Evolutionary conservation across 2,797 vertebrate genomes (phyloP).

Genomic region (Pitangus sulphuratus): DNA sequence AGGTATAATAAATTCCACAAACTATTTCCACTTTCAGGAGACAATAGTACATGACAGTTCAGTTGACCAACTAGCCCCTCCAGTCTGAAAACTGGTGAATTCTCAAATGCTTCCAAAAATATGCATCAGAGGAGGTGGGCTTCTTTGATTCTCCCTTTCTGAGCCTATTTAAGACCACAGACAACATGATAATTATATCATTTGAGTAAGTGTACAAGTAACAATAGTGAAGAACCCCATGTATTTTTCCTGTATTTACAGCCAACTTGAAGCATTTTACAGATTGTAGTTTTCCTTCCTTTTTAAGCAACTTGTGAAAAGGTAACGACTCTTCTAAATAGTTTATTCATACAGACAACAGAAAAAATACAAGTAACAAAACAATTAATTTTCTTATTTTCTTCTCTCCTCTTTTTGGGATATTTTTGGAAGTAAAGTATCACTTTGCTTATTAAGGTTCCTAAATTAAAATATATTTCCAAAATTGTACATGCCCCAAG

Average conservation of each 20-base stretch:
- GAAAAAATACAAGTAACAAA: neutral
- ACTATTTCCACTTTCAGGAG: neutral
- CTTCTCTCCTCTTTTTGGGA: neutral
- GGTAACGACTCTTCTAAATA: neutral
- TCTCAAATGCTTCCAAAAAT: neutral
- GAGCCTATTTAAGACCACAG: neutral
- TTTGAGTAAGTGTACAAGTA: neutral
- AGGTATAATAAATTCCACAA: neutral
- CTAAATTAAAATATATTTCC: neutral
- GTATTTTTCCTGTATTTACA: neutral
- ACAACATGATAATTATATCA: neutral
- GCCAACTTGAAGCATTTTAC: neutral
- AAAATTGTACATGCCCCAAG: neutral
- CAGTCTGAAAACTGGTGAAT: neutral
- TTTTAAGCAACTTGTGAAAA: neutral
- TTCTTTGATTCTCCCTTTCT: neutral
- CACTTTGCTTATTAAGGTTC: neutral
- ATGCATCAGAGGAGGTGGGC: neutral
- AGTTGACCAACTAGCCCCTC: neutral
- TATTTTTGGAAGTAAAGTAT: neutral
- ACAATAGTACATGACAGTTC: neutral
- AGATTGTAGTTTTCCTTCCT: neutral
- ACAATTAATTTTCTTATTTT: neutral
- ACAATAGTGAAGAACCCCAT: rapidly evolving
- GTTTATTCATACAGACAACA: neutral